Evolutionary conservation across 2,888 invertebrate genomes (phyloP), one percentile per base, ranked within the genome.

Genomic region (Cheilosia urbana): DNA sequence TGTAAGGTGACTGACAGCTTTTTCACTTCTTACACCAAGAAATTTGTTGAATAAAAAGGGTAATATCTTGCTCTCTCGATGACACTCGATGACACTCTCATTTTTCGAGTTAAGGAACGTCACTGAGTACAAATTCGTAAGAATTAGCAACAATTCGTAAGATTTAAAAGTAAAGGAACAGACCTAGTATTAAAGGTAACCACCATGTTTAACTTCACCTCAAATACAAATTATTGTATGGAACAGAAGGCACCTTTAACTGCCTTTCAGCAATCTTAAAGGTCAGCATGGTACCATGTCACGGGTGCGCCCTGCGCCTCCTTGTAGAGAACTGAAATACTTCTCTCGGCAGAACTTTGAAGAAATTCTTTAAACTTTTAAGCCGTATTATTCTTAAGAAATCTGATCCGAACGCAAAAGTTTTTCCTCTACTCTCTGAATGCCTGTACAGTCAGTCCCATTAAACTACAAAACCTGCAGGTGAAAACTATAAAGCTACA

Each of bases 331-430:
- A 63, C 76, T 65, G 58, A 63, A 69, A 57, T 69, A 51, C 53
- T 49, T 55, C 24, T 53, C 60, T 57, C 68, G 49, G 47, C 60
- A 60, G 21, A 55, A 66, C 60, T 53, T 68, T 2, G 37, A 27
- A 27, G 40, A 5, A 19, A 42, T 75, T 68, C 53, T 81, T 53
- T 19, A 42, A 82, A 66, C 58, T 77, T 40, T 66, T 53, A 77
- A 77, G 65, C 71, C 62, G 60, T 24, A 53, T 53, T 27, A 13
- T 40, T 34, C 60, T 47, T 27, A 49, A 11, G 21, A 34, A 60
- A 58, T 51, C 27, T 45, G 55, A 37, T 37, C 37, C 58, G 63
- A 45, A 66, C 15, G 37, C 45, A 15, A 42, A 83, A 83, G 34
- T 77, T 82, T 66, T 62, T 45, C n/a, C 7, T 55, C 3, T 15